Evolutionary conservation across 2,113 vertebrate species (phyloP).

Genomic region (Porphyrio hochstetteri): DNA sequence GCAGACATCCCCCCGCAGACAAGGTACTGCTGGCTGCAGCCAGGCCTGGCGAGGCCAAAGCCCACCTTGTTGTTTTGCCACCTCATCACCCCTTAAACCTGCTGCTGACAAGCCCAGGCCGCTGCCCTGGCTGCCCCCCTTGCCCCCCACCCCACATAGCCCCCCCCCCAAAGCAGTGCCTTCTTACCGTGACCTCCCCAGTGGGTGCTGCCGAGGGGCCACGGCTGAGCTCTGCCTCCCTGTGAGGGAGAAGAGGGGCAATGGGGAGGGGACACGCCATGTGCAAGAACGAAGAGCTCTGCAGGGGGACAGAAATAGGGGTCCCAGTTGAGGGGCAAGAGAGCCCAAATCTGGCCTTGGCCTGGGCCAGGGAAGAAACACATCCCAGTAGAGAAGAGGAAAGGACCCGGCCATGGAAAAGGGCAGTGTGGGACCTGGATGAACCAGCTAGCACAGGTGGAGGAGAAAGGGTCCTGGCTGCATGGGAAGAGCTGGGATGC

Average conservation of each 20-base stretch:
- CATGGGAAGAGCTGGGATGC: background rate
- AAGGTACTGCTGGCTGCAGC: background rate
- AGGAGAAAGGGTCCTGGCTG: background rate
- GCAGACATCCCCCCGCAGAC: background rate
- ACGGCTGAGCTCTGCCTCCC: background rate
- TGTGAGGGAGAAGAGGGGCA: background rate
- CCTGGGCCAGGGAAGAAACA: background rate
- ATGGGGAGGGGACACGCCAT: fast-evolving
- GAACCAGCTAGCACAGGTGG: background rate
- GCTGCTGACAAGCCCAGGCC: background rate
- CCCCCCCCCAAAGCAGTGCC: background rate
- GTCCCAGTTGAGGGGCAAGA: background rate
- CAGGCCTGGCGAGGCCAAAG: background rate
- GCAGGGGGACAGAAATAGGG: background rate
- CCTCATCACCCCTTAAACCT: background rate
- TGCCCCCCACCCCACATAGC: fast-evolving
- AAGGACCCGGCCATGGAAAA: background rate
- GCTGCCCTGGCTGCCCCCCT: background rate
- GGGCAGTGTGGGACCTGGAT: fast-evolving
- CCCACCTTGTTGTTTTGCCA: background rate
- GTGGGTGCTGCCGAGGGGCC: background rate
- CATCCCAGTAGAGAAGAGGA: background rate
- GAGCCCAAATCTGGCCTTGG: background rate
- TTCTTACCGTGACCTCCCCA: fast-evolving
- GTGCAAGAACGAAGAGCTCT: background rate